A percentile compares a stretch with the other conserved stretches of the same genome.
phyloP scores from a whole-genome alignment of 2,113 vertebrate genomes.

The Mesembrinibis cayennensis region DNA sequence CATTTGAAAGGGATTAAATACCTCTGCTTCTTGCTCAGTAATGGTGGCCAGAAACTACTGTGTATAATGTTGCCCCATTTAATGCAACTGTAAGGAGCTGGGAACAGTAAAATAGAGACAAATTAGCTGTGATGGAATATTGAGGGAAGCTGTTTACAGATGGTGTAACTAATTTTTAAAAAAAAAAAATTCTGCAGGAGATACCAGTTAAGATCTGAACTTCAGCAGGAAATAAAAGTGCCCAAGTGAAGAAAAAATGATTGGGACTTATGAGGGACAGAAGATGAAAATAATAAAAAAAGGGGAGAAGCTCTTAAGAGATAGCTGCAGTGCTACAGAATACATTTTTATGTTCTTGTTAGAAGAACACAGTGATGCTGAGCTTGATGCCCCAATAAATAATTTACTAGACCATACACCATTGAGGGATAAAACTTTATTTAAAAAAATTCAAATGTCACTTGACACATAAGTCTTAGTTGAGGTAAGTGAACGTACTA shows the following conservation, averaged over 20 bases:
- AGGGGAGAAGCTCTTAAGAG: background rate
- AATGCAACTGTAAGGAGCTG: background rate
- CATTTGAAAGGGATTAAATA: background rate
- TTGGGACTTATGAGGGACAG: background rate
- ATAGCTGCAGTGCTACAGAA: background rate
- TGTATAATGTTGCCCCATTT: rapidly evolving
- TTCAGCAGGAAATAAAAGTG: background rate
- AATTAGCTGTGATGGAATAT: background rate
- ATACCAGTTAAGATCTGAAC: background rate
- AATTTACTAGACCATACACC: background rate
- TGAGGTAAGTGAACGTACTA: conserved; percentile 59
- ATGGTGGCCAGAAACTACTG: background rate
- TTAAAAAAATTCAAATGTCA: conserved; percentile 36
- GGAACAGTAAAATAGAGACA: background rate
- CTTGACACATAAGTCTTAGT: background rate
- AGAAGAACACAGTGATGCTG: background rate
- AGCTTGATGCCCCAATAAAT: background rate
- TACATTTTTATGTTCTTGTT: background rate
- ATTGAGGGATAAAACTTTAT: conserved; percentile 45
- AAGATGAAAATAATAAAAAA: background rate
- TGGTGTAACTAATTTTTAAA: background rate
- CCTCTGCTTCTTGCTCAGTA: background rate
- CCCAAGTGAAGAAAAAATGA: background rate
- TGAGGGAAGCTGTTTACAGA: background rate
- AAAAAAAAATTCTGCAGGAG: background rate